phyloP scores from a whole-genome alignment of 1,140 invertebrate species.

The Conus betulinus region DNA sequence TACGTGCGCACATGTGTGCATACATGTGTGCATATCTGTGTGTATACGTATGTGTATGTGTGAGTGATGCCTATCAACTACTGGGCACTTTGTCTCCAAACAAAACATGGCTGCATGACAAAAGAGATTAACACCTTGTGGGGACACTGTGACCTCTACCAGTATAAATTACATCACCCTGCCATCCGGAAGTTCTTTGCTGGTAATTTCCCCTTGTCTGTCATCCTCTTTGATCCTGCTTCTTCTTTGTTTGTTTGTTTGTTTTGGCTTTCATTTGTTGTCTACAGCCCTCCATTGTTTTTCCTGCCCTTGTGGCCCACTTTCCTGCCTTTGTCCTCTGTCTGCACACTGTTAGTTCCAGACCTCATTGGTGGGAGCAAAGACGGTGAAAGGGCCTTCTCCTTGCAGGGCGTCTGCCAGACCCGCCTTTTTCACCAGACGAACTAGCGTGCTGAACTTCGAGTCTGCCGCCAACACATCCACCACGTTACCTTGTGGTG shows the following conservation, averaged over 20 bases:
- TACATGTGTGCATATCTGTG: too few relatives aligned
- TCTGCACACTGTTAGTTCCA: background rate
- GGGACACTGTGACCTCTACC: background rate
- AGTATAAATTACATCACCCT: too few relatives aligned
- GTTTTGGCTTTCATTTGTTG: background rate
- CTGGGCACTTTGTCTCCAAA: background rate
- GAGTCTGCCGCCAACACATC: slow-evolving; percentile 52
- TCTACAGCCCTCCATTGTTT: background rate
- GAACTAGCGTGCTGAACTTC: slow-evolving; percentile 51
- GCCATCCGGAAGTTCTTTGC: too few relatives aligned
- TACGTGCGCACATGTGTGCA: too few relatives aligned
- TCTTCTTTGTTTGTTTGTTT: too few relatives aligned
- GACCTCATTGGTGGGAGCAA: slow-evolving; percentile 66
- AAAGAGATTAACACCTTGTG: background rate
- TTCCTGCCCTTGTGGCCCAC: background rate
- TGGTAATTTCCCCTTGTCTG: too few relatives aligned
- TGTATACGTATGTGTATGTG: too few relatives aligned
- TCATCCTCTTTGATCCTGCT: background rate
- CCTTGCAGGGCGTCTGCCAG: slow-evolving; percentile 55
- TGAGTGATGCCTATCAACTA: too few relatives aligned
- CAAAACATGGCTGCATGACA: background rate
- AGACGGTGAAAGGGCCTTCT: slow-evolving; percentile 58
- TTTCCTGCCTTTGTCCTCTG: background rate
- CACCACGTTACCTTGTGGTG: slow-evolving; percentile 58
- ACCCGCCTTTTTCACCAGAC: slow-evolving; percentile 54